Evolutionary conservation across 2,113 vertebrate genomes (phyloP), one percentile per base, ranked within the genome.

Genomic region (Oreochromis aureus): DNA sequence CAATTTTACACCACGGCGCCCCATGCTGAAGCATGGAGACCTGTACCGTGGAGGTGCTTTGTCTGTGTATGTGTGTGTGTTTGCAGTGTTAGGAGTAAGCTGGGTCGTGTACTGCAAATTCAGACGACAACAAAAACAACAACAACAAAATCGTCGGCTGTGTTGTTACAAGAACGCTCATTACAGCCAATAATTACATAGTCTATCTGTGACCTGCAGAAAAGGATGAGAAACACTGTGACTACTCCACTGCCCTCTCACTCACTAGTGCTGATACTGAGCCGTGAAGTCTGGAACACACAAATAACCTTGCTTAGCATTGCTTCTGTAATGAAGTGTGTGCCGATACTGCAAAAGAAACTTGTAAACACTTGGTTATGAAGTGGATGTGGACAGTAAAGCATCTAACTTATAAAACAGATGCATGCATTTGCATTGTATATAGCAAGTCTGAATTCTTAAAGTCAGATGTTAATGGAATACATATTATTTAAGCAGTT

Each of bases 101-200:
- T 84, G 41, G 54, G 86, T 44, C 80, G 54, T 90, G 76, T 88
- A 44, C 44, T 80, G 34, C 54, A 82, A 85, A 83, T 91, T 92
- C 84, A 89, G 53, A 83, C 66, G 59, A 80, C 80, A 73, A 83
- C 89, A 76, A 76, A 34, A 89, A 18, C 81, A 56, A 54, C 85
- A 69, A 89, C 80, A 86, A 51, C 87, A 90, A 71, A 59, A 6
- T 1, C 27, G 27, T 79, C 73, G 63, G 71, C 53, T 54, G 48
- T 86, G 83, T 92, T 86, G 91, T 91, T 84, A 91, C 55, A 46
- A 85, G 81, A 88, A 87, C 53, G 76, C 94, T 96, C 73, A 95
- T 96, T 92, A 94, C 83, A 85, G 91, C 79, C 93, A 93, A 96
- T 96, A 96, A 96, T 96, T 95, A 94, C 87, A 85, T 34, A 11